These are phyloP conservation scores for Diachasma alloeum DNA, from an alignment of 1,140 invertebrate species.

Conservation along the genomic window DNA sequence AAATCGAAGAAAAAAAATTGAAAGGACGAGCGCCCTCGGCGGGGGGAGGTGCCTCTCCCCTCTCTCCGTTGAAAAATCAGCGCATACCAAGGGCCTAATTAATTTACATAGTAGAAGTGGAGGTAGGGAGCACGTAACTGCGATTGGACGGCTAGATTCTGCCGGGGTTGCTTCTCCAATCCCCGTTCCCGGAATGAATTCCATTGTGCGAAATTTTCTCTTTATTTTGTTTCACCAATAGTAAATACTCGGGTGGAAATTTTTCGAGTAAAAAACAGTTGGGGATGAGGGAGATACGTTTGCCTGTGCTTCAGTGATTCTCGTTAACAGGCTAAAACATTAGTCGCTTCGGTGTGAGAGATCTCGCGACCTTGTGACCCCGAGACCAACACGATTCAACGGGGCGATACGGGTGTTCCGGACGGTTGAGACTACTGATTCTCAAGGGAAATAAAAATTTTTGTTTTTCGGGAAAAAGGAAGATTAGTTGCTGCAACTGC, in stretches of 20 bases:
- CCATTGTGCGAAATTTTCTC: neutral
- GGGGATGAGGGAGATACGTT: too few species aligned
- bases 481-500: too few species aligned
- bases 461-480: neutral
- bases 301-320: neutral
- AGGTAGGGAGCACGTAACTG: slow-evolving; percentile 34
- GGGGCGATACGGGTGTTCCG: slow-evolving; percentile 33
- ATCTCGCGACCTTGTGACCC: slow-evolving; percentile 37
- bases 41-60: neutral
- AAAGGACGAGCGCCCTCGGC: neutral
- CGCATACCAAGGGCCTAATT: slow-evolving; percentile 57
- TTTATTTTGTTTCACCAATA: neutral
- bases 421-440: neutral
- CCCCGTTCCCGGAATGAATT: neutral
- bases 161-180: neutral
- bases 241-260: neutral
- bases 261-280: neutral
- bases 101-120: slow-evolving; percentile 57
- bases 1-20: neutral
- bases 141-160: slow-evolving; percentile 32
- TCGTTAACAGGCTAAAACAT: slow-evolving; percentile 37
- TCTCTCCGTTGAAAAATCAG: slow-evolving; percentile 48
- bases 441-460: neutral
- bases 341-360: slow-evolving; percentile 39
- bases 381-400: slow-evolving; percentile 31